phyloP scores from a whole-genome alignment of 2,113 vertebrate genomes.

The Paracanthobrama guichenoti region DNA sequence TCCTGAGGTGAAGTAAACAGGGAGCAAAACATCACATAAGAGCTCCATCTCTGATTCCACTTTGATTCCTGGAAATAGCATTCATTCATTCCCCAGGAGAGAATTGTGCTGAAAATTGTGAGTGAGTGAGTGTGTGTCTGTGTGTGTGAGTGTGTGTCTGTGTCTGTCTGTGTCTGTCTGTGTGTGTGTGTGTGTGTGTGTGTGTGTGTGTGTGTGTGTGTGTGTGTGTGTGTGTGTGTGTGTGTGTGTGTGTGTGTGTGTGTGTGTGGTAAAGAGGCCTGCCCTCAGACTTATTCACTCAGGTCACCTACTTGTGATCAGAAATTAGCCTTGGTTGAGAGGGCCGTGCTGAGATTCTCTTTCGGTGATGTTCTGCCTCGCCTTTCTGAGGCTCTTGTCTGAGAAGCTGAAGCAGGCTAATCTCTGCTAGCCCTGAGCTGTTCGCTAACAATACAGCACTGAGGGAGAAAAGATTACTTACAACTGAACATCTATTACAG shows the following conservation, averaged over 20 bases:
- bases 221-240: slow-evolving; percentile 14
- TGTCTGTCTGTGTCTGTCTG: neutral
- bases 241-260: too few relatives aligned
- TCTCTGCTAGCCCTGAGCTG: slow-evolving; percentile 31
- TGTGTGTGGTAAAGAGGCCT: too few relatives aligned
- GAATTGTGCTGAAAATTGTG: slow-evolving; percentile 1
- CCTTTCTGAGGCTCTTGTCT: slow-evolving; percentile 7
- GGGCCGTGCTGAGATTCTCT: slow-evolving; percentile 2
- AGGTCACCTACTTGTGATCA: slow-evolving; percentile 15
- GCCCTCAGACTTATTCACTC: slow-evolving; percentile 13
- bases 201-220: neutral
- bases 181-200: too few relatives aligned
- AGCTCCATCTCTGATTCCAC: slow-evolving; percentile 1
- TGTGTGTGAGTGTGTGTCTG: neutral
- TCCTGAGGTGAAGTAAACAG: neutral
- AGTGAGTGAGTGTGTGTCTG: slow-evolving; percentile 9
- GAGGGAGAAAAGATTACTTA: slow-evolving; percentile 37
- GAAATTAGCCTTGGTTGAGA: slow-evolving; percentile 20
- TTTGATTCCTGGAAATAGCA: slow-evolving; percentile 10
- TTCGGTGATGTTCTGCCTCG: neutral
- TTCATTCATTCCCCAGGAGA: slow-evolving; percentile 5
- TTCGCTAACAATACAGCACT: slow-evolving; percentile 7
- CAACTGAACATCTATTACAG: slow-evolving; percentile 36
- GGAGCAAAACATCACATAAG: slow-evolving; percentile 18
- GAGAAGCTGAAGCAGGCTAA: slow-evolving; percentile 8